phyloP scores from a whole-genome alignment of 2,113 vertebrate species.

The Vanacampus margaritifer region DNA sequence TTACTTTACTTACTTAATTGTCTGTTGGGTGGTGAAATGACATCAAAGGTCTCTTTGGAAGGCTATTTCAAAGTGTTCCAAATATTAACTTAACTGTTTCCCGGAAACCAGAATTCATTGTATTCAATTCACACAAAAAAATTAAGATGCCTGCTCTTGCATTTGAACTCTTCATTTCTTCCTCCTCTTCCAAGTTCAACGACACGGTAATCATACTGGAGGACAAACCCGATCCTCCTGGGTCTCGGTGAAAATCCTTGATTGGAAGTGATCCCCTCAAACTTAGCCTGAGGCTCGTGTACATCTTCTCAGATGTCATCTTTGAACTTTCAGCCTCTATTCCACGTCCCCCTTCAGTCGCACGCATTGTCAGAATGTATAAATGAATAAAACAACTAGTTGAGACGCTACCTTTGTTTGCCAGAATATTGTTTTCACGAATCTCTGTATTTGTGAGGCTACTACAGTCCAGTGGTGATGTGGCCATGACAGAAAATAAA shows the following conservation, averaged over 20 bases:
- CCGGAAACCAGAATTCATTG: too few relatives aligned
- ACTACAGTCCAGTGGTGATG: constrained; percentile 25
- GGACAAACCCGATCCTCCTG: constrained; percentile 28
- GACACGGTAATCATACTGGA: constrained; percentile 40
- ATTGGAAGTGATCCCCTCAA: constrained; percentile 47
- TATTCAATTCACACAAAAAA: too few relatives aligned
- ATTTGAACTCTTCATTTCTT: constrained; percentile 6
- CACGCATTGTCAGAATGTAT: constrained; percentile 3
- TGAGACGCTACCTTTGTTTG: constrained; percentile 1
- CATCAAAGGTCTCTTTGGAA: too few relatives aligned
- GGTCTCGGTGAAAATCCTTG: constrained; percentile 32
- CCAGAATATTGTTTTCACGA: constrained; percentile 10
- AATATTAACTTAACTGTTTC: too few relatives aligned
- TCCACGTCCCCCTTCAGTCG: constrained; percentile 11
- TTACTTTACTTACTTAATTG: too few relatives aligned
- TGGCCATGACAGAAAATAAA: constrained; percentile 57
- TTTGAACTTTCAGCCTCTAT: constrained; percentile 1
- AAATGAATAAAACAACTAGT: constrained; percentile 11
- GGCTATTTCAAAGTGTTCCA: too few relatives aligned
- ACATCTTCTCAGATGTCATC: constrained; percentile 34
- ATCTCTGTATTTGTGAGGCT: not conserved
- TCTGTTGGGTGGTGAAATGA: too few relatives aligned
- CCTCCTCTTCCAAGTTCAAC: constrained; percentile 11
- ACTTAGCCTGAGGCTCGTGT: constrained; percentile 36
- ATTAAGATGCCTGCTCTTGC: too few relatives aligned